Conservation (phyloP, 2,113 vertebrate genomes). For the Myrmecophaga tridactyla region DNA sequence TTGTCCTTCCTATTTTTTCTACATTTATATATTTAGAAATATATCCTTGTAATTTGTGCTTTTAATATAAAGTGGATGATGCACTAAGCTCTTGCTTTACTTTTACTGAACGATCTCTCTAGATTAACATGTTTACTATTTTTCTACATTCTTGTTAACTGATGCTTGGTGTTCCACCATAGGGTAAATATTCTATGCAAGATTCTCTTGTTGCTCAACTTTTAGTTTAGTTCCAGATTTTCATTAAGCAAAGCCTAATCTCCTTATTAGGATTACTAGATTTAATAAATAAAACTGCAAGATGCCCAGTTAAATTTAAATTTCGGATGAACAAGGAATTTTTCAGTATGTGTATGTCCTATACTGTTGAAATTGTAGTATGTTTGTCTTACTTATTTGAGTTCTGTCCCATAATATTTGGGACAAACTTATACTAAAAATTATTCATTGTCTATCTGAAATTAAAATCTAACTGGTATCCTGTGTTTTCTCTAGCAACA, state of each 20-base stretch:
- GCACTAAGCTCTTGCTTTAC: background rate
- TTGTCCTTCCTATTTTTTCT: background rate
- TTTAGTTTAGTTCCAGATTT: background rate
- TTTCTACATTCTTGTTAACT: background rate
- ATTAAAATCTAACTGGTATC: background rate
- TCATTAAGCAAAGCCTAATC: background rate
- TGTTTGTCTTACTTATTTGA: background rate
- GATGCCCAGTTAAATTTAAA: background rate
- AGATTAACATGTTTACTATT: background rate
- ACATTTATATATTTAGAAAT: background rate
- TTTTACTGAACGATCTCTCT: background rate
- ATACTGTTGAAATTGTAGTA: background rate
- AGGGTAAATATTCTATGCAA: accelerated
- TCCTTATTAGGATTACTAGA: background rate
- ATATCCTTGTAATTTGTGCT: background rate
- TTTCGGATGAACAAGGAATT: background rate
- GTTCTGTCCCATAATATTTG: background rate
- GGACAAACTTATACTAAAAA: background rate
- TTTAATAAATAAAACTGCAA: background rate
- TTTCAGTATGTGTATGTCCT: background rate
- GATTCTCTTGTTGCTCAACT: background rate
- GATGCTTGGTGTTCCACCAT: accelerated
- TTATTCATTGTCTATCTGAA: background rate
- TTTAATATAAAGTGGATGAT: background rate
- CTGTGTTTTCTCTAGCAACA: background rate